Evolutionary conservation across 53 echinoderm and acorn worm genomes (phyloP), one percentile per base, ranked within the genome.

Genomic region (Echinometra lucunter): DNA sequence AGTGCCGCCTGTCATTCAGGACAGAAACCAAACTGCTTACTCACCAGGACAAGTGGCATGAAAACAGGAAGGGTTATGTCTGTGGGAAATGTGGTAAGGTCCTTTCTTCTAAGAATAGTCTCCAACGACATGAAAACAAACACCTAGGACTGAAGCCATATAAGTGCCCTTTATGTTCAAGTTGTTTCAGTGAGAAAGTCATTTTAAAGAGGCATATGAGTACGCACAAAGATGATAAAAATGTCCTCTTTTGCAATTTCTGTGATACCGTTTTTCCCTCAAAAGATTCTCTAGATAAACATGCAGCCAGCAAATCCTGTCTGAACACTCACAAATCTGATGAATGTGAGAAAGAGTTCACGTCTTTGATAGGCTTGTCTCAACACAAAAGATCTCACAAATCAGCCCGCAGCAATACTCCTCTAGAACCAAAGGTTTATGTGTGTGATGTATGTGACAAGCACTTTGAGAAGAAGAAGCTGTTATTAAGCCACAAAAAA

Each of bases 71-170:
- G 81, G 57, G 40, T 55, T 93, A 37, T 58, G 57, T 57, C 35
- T 93, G 93, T 81, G 38, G 81, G 30, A 57, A 55, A 8, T 93
- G 93, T 57, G 81, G 81, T n/a, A 93, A 80, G 38, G 57, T 81
- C 35, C 60, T 93, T 57, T 56, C 56, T 30, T 37, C 57, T 37
- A 93, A 93, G 34, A 58, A 15, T 17, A 57, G 38, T 57, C 93
- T 93, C 17, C 53, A 75, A 23, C 18, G 93, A 93, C 93, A 93
- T 80, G 93, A 93, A 92, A 70, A 60, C 19, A 70, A 27, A 53
- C 92, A 92, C 69, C 72, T 45, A 19, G 92, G 92, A 69, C 69
- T 92, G 2, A 92, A 57, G 45, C 92, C 45, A 9, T 92, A 37
- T 49, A 27, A 55, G 53, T 92, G 92, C 57, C 44, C 55, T 44